Evolutionary conservation across 2,797 vertebrate genomes (phyloP), one percentile per base, ranked within the genome.

Genomic region (Margarornis squamiger): DNA sequence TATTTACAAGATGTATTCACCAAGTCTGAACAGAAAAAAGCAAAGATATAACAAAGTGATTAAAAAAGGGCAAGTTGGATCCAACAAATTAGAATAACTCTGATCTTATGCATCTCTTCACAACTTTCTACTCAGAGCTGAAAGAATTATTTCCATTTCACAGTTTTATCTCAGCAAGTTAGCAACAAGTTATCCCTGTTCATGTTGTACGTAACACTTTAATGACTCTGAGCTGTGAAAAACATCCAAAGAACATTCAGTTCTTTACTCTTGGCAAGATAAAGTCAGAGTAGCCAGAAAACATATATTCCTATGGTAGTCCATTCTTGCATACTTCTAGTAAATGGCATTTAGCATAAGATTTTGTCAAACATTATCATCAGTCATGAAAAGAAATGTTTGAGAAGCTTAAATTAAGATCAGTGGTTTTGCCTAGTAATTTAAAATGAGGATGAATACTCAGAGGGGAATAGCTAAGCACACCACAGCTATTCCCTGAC

Each of bases 101-200:
- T 10, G 2, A 66, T 12, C 7, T 26, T 29, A 32, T 0, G 0
- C 7, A 54, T 32, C 24, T 66, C 48, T 58, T 34, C 23, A 77
- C 6, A 81, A 34, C 2, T 6, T 48, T 67, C 26, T 59, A 70
- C 21, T 92, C 13, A 59, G 29, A 70, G 15, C 10, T 39, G 4
- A 38, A 68, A 23, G 11, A 87, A 72, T 22, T 71, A 10, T n/a
- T 34, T 51, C n/a, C 8, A 59, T 54, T 76, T 86, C 52, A 66
- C 10, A 59, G 46, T 30, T 45, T 13, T 5, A 45, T 12, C 12
- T 51, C 21, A 11, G 8, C 27, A 75, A 82, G 23, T 24, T 5
- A 74, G 26, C 41, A 82, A 45, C 32, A 59, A n/a, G 39, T 61
- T 84, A 71, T 9, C 8, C 24, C 38, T 7, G 2, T 24, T 75